Evolutionary conservation across 1,140 invertebrate genomes (phyloP).

Genomic region (Marisa cornuarietis): DNA sequence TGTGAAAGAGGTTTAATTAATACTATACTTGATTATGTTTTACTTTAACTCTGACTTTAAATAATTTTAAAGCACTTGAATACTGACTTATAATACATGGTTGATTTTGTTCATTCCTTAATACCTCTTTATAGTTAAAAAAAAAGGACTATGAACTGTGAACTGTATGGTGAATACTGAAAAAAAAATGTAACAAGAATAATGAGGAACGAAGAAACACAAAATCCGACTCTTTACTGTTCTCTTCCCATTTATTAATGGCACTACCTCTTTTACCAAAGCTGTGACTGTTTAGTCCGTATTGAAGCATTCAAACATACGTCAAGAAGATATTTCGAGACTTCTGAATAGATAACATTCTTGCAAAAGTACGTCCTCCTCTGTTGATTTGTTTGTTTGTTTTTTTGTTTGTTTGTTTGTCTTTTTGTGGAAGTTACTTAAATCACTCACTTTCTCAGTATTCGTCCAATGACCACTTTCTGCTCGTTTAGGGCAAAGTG

Average conservation of each 20-base stretch:
- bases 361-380: too few species aligned
- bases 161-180: neutral
- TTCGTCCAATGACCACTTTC: conserved; percentile 26
- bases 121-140: conserved; percentile 25
- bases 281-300: too few species aligned
- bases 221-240: neutral
- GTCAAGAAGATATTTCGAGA: too few species aligned
- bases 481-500: conserved; percentile 54
- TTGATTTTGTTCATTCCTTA: conserved; percentile 31
- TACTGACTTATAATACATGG: conserved; percentile 23
- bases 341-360: neutral
- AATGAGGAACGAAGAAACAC: too few species aligned
- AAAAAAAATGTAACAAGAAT: too few species aligned
- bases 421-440: neutral
- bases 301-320: too few species aligned
- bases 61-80: neutral
- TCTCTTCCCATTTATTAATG: neutral
- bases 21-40: too few species aligned
- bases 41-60: too few species aligned
- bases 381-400: too few species aligned
- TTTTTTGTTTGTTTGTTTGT: too few species aligned
- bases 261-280: neutral
- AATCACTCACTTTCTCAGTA: neutral
- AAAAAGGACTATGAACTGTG: neutral
- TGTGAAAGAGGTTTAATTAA: too few species aligned